Base-by-base conservation (phyloP, 1,140 invertebrate genomes). In the Lepidotrigona ventralis region DNA sequence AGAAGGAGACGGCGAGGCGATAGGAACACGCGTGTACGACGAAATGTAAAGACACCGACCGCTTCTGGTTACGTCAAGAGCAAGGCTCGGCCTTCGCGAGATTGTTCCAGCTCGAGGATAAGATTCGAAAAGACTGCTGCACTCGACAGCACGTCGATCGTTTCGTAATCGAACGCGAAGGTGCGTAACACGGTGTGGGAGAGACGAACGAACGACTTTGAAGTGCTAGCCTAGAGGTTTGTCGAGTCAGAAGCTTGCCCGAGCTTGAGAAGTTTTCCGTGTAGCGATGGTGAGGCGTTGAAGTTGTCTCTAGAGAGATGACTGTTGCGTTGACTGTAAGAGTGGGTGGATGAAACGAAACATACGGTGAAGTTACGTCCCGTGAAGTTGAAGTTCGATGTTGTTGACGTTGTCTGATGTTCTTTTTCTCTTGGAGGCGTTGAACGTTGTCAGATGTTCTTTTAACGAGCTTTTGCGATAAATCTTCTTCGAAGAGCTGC, bases 41-140 rank as follows among this genome's bases (percentile, higher is more conserved):
- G 53, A 26, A 66, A 39, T 81, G 56, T 85, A 79, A 87, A 79
- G 53, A 53, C 15, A 64, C 8, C 64, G 39, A 76, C 66, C 54
- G 54, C 72, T 58, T 46, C 64, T 60, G 53, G 63, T 29, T n/a
- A 21, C 63, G 29, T 26, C 51, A 29, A 8, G 51, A n/a, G 1
- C 21, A 39, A 64, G 53, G 33, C 71, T 58, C 66, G 63, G 39
- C 64, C 58, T 66, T 33, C 46, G 23, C 39, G 23, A 60, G 51
- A 74, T 63, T 85, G 60, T 82, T 23, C 6, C 58, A 17, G 68
- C 14, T 9, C 51, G 23, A 63, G 60, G n/a, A 84, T 75, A n/a
- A 76, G 73, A 76, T 63, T 76, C 73, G 56, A n/a, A 21, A 23
- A 63, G 9, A 14, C 29, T 33, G 54, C 12, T 33, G 33, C 33